phyloP scores from a whole-genome alignment of 2,113 vertebrate genomes.

The Orycteropus afer region DNA sequence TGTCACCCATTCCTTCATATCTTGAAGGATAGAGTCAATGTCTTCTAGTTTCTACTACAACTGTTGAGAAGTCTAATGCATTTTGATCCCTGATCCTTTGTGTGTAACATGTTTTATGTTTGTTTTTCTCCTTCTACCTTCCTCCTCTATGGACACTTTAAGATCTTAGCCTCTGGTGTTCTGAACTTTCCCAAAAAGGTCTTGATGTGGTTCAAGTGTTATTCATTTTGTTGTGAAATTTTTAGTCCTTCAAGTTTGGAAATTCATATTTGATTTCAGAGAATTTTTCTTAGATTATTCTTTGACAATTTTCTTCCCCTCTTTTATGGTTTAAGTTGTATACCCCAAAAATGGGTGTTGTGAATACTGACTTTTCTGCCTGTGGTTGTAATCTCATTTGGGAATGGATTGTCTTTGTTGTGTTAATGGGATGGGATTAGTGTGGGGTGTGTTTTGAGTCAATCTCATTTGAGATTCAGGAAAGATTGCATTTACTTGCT shows the following conservation, averaged over 20 bases:
- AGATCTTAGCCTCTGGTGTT: neutral
- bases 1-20: neutral
- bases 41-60: neutral
- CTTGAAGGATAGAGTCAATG: neutral
- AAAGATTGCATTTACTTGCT: too few relatives aligned
- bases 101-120: neutral
- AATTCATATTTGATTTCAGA: neutral
- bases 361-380: neutral
- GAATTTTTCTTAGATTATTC: neutral
- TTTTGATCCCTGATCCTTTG: neutral
- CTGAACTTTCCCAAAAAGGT: neutral
- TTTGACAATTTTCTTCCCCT: neutral
- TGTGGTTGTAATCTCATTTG: too few relatives aligned
- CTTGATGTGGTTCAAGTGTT: neutral
- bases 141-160: neutral
- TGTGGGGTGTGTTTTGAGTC: neutral
- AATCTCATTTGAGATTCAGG: neutral
- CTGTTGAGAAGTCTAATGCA: neutral
- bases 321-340: neutral
- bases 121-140: neutral
- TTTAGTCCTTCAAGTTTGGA: conserved; percentile 10
- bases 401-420: neutral
- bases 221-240: neutral
- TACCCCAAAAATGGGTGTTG: neutral
- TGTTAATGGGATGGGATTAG: neutral